phyloP scores from a whole-genome alignment of 2,797 vertebrate species.

The Bradypus variegatus region DNA sequence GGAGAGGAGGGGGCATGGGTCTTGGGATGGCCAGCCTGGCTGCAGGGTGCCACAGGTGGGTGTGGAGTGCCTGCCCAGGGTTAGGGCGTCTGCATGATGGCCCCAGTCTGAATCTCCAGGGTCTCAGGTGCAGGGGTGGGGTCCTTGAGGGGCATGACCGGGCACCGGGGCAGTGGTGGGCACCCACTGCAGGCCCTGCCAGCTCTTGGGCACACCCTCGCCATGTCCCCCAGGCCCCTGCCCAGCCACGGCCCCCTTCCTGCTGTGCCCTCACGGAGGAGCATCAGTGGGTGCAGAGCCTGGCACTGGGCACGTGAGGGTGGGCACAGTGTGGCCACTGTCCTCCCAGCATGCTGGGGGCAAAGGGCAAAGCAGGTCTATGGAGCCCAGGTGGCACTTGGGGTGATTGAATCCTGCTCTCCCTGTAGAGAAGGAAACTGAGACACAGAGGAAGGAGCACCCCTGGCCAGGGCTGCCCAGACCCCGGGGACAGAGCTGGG shows the following conservation, averaged over 20 bases:
- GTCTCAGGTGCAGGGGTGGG: background rate
- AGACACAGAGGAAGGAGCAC: background rate
- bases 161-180: background rate
- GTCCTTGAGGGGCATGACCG: too few species aligned
- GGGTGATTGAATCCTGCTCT: background rate
- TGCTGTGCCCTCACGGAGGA: accelerated
- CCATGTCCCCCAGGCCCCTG: accelerated
- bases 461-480: background rate
- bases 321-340: background rate
- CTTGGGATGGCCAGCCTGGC: background rate
- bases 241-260: accelerated
- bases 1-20: background rate
- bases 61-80: background rate
- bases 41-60: background rate
- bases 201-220: too few species aligned
- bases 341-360: background rate
- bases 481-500: too few species aligned
- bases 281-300: background rate
- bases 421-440: background rate
- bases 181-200: background rate
- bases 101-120: too few species aligned
- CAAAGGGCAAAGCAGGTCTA: too few species aligned
- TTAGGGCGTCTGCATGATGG: background rate
- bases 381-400: background rate
- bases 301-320: background rate